Percentiles rank a stretch among this genome's conserved stretches.
Evolutionary conservation across 2,888 invertebrate species (phyloP).

Genomic region (Nemoura dubitans): DNA sequence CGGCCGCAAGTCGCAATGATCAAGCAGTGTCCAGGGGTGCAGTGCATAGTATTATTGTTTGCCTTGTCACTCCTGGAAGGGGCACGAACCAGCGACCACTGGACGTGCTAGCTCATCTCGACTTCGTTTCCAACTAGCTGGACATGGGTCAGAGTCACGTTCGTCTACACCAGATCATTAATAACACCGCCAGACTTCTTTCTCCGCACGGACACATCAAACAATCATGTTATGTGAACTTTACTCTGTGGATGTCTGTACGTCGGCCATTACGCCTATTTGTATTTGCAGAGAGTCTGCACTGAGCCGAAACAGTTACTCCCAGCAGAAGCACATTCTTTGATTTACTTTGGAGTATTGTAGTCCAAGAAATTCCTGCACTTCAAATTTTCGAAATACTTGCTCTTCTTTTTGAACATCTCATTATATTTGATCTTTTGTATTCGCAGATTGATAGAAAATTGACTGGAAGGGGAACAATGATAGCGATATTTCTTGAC

Average conservation of each 20-base stretch:
- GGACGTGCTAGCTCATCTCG: background rate
- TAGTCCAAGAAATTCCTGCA: background rate
- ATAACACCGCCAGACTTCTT: slow-evolving; percentile 1
- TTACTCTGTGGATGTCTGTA: background rate
- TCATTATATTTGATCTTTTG: background rate
- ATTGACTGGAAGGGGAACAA: no score
- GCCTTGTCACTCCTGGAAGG: background rate
- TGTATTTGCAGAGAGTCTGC: background rate
- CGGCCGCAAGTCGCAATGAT: background rate
- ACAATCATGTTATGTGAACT: background rate
- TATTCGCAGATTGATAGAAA: no score
- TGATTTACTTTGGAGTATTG: background rate
- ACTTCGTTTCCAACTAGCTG: background rate
- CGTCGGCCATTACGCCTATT: background rate
- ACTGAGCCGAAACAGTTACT: background rate
- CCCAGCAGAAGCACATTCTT: no score
- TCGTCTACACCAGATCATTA: background rate
- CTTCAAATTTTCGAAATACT: background rate
- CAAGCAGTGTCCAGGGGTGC: background rate
- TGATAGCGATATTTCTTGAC: no score
- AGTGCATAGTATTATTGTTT: background rate
- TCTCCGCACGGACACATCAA: background rate
- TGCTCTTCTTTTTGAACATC: background rate
- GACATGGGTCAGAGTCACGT: slow-evolving; percentile 1
- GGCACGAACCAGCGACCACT: slow-evolving; percentile 23